A percentile compares a stretch with the other conserved stretches of the same genome.
Evolutionary conservation across 2,888 invertebrate genomes (phyloP).

Genomic region (Acronicta alni): DNA sequence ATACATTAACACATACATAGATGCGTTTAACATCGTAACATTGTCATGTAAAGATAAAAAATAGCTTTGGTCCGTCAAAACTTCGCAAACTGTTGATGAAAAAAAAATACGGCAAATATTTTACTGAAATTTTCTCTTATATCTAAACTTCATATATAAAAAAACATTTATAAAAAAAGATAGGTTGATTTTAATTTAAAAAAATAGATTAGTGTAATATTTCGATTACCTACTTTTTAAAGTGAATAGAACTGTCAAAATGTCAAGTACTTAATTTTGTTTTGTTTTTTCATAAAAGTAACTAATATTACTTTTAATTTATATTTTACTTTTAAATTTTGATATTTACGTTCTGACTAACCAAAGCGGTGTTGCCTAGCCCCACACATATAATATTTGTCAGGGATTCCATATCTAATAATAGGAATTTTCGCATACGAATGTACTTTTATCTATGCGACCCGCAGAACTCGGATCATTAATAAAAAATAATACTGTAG

Average conservation of each 20-base stretch:
- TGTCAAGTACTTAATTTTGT: too few relatives aligned
- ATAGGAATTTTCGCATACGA: not conserved
- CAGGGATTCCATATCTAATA: too few relatives aligned
- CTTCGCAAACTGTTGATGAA: slow-evolving; percentile 7
- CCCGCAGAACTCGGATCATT: not conserved
- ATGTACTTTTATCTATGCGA: not conserved
- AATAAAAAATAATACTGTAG: too few relatives aligned
- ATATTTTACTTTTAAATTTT: not conserved
- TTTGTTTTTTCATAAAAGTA: too few relatives aligned
- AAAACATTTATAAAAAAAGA: too few relatives aligned
- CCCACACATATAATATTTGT: slow-evolving; percentile 21
- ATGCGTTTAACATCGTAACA: slow-evolving; percentile 66
- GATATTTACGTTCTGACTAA: slow-evolving; percentile 30
- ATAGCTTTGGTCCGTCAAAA: slow-evolving; percentile 40
- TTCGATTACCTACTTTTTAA: too few relatives aligned
- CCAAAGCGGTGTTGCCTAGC: slow-evolving; percentile 24
- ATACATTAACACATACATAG: slow-evolving; percentile 77
- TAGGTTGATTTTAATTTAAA: too few relatives aligned
- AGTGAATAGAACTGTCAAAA: too few relatives aligned
- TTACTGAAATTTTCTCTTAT: too few relatives aligned
- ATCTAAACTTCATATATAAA: too few relatives aligned
- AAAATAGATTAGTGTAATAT: too few relatives aligned
- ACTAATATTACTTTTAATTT: not conserved
- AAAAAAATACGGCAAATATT: too few relatives aligned
- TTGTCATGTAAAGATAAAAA: slow-evolving; percentile 63